Evolutionary conservation across 2,888 invertebrate genomes (phyloP).

Genomic region (Microchrysa polita): DNA sequence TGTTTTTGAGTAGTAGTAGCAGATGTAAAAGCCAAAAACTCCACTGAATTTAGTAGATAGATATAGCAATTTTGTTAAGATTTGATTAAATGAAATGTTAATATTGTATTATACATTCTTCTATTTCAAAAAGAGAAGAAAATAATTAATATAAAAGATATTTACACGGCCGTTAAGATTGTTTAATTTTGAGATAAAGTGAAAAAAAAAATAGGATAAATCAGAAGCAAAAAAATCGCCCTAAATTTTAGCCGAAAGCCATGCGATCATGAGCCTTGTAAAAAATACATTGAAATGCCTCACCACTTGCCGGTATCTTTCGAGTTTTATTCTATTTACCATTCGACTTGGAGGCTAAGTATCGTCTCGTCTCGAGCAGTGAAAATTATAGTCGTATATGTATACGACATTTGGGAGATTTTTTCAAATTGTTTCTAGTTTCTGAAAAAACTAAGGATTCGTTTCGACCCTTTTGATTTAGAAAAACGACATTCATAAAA

Average conservation of each 20-base stretch:
- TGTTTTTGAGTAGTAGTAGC: too few relatives aligned
- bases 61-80: too few relatives aligned
- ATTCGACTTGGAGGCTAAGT: too few relatives aligned
- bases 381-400: neutral
- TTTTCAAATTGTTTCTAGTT: neutral
- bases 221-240: neutral
- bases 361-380: neutral
- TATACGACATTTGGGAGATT: neutral
- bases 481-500: too few relatives aligned
- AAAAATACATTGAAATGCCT: constrained; percentile 28
- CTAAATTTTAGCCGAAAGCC: constrained; percentile 41
- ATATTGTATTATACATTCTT: too few relatives aligned
- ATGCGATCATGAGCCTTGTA: constrained; percentile 46
- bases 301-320: constrained; percentile 33
- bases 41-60: too few relatives aligned
- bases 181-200: constrained; percentile 13
- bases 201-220: neutral
- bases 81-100: too few relatives aligned
- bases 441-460: too few relatives aligned
- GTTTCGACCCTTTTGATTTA: too few relatives aligned
- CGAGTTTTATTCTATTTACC: neutral
- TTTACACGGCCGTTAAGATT: constrained; percentile 17
- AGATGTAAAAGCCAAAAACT: too few relatives aligned
- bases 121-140: constrained; percentile 4
- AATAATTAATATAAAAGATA: constrained; percentile 1